Evolutionary conservation across 2,113 vertebrate species (phyloP).

Genomic region (Notechis scutatus): DNA sequence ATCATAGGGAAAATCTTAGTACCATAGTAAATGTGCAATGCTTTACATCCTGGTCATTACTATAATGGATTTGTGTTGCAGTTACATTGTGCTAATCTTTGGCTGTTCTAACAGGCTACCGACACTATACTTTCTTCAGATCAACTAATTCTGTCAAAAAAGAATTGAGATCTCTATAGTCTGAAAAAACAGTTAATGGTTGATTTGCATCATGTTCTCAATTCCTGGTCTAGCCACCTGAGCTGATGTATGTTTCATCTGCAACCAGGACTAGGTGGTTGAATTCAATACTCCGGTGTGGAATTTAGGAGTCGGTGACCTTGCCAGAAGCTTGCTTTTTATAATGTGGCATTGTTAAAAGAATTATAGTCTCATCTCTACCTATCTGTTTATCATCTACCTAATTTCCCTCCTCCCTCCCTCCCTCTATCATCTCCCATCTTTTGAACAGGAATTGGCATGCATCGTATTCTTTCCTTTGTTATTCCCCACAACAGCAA

Average conservation of each 20-base stretch:
- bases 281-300: conserved; percentile 1
- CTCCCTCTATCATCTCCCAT: not conserved
- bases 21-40: not conserved
- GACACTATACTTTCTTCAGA: not conserved
- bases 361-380: not conserved
- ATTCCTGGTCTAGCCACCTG: not conserved
- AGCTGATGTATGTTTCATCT: not conserved
- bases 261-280: not conserved
- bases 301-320: not conserved
- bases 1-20: not conserved
- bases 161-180: not conserved
- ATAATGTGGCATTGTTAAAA: not conserved
- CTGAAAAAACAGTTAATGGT: not conserved
- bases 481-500: not conserved
- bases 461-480: not conserved
- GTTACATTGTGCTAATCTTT: not conserved
- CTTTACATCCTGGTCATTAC: not conserved
- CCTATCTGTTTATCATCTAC: not conserved
- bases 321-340: not conserved
- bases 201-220: not conserved
- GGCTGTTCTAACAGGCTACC: not conserved
- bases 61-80: not conserved
- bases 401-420: not conserved
- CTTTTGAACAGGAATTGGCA: not conserved
- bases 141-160: not conserved